A percentile compares a stretch with the other conserved stretches of the same genome.
Conservation (phyloP, 2,113 vertebrate species). For the Fukomys damarensis region DNA sequence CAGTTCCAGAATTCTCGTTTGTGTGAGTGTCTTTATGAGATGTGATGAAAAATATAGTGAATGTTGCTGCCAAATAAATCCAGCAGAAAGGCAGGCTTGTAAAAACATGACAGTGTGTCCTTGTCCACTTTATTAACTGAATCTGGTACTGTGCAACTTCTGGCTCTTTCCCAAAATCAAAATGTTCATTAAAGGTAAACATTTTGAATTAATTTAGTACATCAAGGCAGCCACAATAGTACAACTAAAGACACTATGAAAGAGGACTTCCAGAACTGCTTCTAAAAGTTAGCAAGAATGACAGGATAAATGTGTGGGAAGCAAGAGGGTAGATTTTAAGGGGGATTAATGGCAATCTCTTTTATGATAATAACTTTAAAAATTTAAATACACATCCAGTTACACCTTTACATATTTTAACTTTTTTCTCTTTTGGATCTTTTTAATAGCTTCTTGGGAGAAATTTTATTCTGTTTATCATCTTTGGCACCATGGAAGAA, state of each 20-base stretch:
- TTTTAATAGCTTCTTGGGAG: conserved; percentile 91
- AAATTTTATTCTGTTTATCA: conserved; percentile 94
- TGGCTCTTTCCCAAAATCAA: neutral
- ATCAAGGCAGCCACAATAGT: neutral
- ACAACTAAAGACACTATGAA: neutral
- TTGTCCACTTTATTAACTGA: neutral
- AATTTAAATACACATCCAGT: neutral
- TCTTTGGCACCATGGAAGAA: conserved; percentile 93
- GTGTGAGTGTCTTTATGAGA: neutral
- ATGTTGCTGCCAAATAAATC: neutral
- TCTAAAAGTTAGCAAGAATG: neutral
- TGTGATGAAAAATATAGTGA: neutral
- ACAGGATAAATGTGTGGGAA: neutral
- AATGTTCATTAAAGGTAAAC: neutral
- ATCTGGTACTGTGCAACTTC: neutral
- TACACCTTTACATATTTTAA: neutral
- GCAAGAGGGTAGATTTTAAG: neutral
- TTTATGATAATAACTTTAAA: neutral
- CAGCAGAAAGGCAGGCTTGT: neutral
- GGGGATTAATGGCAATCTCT: neutral
- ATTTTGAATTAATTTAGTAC: neutral
- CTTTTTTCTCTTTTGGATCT: conserved; percentile 26
- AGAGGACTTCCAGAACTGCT: neutral
- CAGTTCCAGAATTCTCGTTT: neutral
- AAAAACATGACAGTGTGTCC: neutral